Evolutionary conservation across 2,888 invertebrate genomes (phyloP).

Genomic region (Mesorhabditis sp.): DNA sequence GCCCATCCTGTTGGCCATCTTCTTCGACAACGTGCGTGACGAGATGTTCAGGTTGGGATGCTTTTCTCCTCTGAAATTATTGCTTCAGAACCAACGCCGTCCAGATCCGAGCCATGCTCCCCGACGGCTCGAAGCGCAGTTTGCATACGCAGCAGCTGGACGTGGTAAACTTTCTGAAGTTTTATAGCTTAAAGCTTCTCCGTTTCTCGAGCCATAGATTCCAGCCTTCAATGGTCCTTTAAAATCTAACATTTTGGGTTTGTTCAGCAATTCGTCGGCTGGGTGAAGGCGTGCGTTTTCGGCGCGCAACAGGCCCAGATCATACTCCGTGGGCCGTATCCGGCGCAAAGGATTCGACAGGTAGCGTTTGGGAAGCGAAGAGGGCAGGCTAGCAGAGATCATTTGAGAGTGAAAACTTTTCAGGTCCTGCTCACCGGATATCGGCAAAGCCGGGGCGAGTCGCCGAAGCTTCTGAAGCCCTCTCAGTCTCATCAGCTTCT

Average conservation of each 20-base stretch:
- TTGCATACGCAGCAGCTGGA: constrained; percentile 24
- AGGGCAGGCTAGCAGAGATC: background rate
- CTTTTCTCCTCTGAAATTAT: background rate
- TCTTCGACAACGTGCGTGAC: constrained; percentile 83
- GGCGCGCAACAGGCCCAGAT: constrained; percentile 66
- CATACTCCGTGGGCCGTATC: constrained; percentile 85
- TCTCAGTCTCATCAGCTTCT: constrained; percentile 60
- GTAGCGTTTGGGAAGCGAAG: constrained; percentile 48
- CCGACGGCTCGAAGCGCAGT: constrained; percentile 25
- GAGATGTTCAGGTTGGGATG: constrained; percentile 17
- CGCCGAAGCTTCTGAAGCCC: constrained; percentile 23
- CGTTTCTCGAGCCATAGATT: too few relatives aligned
- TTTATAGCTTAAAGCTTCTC: too few relatives aligned
- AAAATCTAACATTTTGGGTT: background rate
- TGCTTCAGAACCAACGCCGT: constrained; percentile 20
- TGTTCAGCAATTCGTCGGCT: constrained; percentile 65
- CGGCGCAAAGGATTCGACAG: constrained; percentile 82
- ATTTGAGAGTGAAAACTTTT: constrained; percentile 8
- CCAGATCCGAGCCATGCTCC: constrained; percentile 19
- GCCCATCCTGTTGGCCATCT: constrained; percentile 77
- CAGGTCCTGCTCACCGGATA: constrained; percentile 31
- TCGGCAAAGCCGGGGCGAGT: constrained; percentile 10
- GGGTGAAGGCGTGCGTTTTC: constrained; percentile 73
- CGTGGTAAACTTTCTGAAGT: constrained; percentile 14
- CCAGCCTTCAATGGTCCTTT: background rate